Base-by-base conservation (phyloP, 2,888 invertebrate species). In the Agonum fuliginosum region DNA sequence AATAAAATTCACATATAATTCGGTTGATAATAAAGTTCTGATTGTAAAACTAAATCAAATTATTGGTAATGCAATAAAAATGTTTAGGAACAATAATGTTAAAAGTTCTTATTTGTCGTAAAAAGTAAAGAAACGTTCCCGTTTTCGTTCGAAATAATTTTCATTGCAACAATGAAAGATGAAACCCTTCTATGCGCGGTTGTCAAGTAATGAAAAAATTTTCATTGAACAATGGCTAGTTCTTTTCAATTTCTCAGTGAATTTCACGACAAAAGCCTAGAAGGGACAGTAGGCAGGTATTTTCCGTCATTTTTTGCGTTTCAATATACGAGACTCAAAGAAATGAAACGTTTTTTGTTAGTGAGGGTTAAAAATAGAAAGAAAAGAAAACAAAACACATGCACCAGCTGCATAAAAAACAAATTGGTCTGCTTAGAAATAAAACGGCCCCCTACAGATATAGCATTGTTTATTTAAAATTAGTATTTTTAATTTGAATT, bases 221-320 rank as follows among this genome's bases (percentile, higher is more conserved):
- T 62, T 4, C 14, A 62, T 34, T 27, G 6, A 10, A 62, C 58
- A 41, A 67, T 41, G 17, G 22, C 37, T 67, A 67, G 22, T 41
- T 41, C 27, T 46, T 46, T 74, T 30, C 74, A 73, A 22, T 58
- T 73, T 37, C 34, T 72, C 20, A 58, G 12, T 58, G 30, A 62
- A 73, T 41, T 73, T 58, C 46, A 65, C 14, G 12, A 75, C 54
- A 54, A 65, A 73, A 46, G 62, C 65, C 65, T 48, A 65, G 48
- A 20, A 62, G 46, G 74, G 41, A 65, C 65, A 10, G 48, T 34
- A 34, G 65, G 30, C 67, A 75, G 67, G 75, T 51, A 75, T 67
- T 65, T 71, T n/a, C 37, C 5, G 58, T 73, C 22, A 58, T 73
- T 74, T 74, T 74, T 65, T 74, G 73, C 74, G 67, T 75, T 51